Base-by-base conservation (phyloP, 64 coral and sea anemone genomes). In the Stichodactyla mertensii region DNA sequence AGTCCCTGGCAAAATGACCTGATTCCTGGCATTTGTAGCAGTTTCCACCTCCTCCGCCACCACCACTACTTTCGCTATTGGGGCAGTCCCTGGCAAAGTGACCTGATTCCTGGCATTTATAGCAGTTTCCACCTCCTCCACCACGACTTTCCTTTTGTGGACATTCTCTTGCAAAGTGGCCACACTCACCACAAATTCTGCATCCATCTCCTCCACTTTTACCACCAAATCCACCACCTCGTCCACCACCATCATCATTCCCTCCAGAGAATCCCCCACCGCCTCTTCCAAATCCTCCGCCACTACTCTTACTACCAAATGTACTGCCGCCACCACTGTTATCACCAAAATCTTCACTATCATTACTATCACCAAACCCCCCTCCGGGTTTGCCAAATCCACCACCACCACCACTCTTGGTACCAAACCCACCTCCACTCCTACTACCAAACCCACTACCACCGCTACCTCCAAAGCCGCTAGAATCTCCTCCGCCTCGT, bases 11-110 rank as follows among this genome's bases (percentile, higher is more conserved):
- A 87, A 93, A 89, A 8, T 89, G 92, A 0, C 87, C 92, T 12
- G 55, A 55, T 28, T 93, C 61, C 51, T 66, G 57, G 14, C 79
- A 89, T 11, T 71, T 89, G 27, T 89, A 85, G 26, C 55, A 85
- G 13, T 31, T 60, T 55, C 23, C 57, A 54, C 88, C 78, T 36
- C 84, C 58, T 61, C 86, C 86, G 0, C 86, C 86, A 31, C 86
- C 87, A 26, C 61, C 74, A 26, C 84, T 67, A 16, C 82, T 55
- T 13, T 85, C 84, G 51, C 82, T 36, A 4, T 90, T 82, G 0
- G 92, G 88, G 53, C 92, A 90, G 1, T 90, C 92, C 1, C 92
- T 82, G 52, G 88, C 88, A 84, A 93, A 89, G 12, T 89, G 92
- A 1, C 87, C 92, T 11, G 55, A 55, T 28, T 93, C 74, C 51